phyloP scores from a whole-genome alignment of 2,888 invertebrate genomes.

The Tachina grossa region DNA sequence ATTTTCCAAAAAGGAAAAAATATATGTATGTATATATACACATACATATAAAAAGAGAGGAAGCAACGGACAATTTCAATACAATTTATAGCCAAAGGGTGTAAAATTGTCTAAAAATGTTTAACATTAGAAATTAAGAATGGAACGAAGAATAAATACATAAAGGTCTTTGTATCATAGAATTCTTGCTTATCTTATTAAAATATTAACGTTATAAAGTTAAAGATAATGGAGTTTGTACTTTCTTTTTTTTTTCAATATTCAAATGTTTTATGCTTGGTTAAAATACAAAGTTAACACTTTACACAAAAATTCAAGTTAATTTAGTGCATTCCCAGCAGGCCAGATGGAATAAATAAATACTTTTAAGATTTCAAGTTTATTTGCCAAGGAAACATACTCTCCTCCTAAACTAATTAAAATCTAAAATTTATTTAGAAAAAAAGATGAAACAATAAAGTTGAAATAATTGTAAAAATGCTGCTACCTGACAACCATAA shows the following conservation, averaged over 20 bases:
- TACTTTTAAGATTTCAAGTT: constrained; percentile 15
- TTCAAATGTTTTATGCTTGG: constrained; percentile 44
- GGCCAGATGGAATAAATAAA: constrained; percentile 8
- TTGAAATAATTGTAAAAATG: constrained; percentile 38
- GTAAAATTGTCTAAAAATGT: constrained; percentile 36
- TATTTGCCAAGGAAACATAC: constrained; percentile 14
- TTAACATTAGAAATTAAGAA: constrained; percentile 15
- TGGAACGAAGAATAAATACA: background rate
- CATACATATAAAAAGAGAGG: background rate
- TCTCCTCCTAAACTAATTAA: constrained; percentile 45
- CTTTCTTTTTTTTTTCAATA: background rate
- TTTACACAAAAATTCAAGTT: constrained; percentile 61
- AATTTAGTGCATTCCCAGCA: constrained; percentile 45
- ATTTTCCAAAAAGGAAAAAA: constrained; percentile 32
- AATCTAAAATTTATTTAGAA: constrained; percentile 26
- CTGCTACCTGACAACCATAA: constrained; percentile 61
- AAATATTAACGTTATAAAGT: constrained; percentile 73
- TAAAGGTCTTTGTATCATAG: constrained; percentile 13
- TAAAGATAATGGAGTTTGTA: constrained; percentile 70
- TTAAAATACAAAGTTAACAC: constrained; percentile 56
- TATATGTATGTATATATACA: too few species aligned
- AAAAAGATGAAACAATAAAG: constrained; percentile 34
- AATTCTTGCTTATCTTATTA: constrained; percentile 71
- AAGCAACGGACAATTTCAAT: constrained; percentile 56
- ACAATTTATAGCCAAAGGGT: constrained; percentile 70